Base-by-base conservation (phyloP, 2,888 invertebrate species). In the Ophion ellenae region DNA sequence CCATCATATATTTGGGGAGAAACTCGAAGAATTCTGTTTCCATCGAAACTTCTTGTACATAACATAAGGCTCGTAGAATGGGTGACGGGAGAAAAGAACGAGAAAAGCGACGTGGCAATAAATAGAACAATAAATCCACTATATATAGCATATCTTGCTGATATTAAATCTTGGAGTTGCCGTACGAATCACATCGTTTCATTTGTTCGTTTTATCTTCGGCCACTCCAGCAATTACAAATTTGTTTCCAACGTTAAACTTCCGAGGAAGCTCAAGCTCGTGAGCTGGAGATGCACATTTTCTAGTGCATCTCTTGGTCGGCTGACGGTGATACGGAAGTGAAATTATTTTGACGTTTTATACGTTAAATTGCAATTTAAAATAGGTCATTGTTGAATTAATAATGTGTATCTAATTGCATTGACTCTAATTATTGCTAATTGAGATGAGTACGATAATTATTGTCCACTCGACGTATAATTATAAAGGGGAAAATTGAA, bases 181-280 rank as follows among this genome's bases (percentile, higher is more conserved):
- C 61, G 28, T 24, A 40, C 20, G 5, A 20, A 47, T 14, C 24
- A 6, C 32, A 6, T 14, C 45, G 20, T 10, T 14, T 20, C 61
- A 53, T 64, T 20, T 14, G 14, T 57, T 36, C 47, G 63, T 63
- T 67, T 78, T 17, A 57, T 67, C 63, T 70, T 83, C 24, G 67
- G 53, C 57, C 28, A 47, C 36, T 70, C 28, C 63, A n/a, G 53
- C 74, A 69, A 67, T 67, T 47, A 20, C 59, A 11, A 83, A 67
- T 67, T 74, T 74, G 45, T 66, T 78, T 69, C 47, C 53, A 36
- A 69, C 36, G 61, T 67, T 74, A 14, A 63, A 69, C 45, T 75
- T 83, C 75, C 69, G 64, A 14, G 11, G 75, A 75, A 69, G 32
- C 75, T 75, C 64, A 84, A 80, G 75, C 79, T 79, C 70, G 74